Conservation (phyloP, 2,797 vertebrate genomes). For the Parambassis ranga region DNA sequence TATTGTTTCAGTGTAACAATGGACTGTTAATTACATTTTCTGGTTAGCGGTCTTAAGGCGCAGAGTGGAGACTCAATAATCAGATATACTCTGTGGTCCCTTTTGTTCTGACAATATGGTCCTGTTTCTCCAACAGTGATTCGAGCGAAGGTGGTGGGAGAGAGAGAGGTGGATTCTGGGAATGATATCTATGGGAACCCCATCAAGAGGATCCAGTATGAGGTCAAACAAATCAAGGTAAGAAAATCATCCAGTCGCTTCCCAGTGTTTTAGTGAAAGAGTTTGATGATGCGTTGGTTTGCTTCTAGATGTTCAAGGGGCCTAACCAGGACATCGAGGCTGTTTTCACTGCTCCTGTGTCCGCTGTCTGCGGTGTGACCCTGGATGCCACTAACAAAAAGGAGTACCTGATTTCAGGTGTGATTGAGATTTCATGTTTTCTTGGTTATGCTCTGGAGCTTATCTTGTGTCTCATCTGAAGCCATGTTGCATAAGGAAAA, state of each 20-base stretch:
- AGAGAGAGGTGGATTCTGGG: conserved; percentile 90
- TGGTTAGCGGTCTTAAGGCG: too few relatives aligned
- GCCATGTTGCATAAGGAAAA: too few relatives aligned
- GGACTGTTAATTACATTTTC: too few relatives aligned
- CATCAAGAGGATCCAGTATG: conserved; percentile 97
- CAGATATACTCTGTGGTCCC: background rate
- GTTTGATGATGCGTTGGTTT: background rate
- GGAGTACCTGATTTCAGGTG: conserved; percentile 97
- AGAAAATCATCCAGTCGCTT: background rate
- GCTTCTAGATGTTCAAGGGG: conserved; percentile 95
- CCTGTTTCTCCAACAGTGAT: conserved; percentile 84
- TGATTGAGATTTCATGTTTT: background rate
- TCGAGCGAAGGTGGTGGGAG: conserved; percentile 91
- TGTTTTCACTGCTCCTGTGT: conserved; percentile 94
- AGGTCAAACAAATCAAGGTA: conserved; percentile 98
- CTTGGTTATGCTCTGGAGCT: too few relatives aligned
- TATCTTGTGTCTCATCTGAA: too few relatives aligned
- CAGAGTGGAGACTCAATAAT: too few relatives aligned
- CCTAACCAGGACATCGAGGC: conserved; percentile 90
- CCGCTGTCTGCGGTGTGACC: conserved; percentile 94
- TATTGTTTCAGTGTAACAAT: too few relatives aligned
- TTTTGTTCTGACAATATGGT: background rate
- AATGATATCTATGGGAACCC: conserved; percentile 97
- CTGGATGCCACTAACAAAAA: conserved; percentile 94
- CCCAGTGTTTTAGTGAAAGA: background rate